Evolutionary conservation across 2,113 vertebrate species (phyloP), one percentile per base, ranked within the genome.

Genomic region (Thryonomys swinderianus): DNA sequence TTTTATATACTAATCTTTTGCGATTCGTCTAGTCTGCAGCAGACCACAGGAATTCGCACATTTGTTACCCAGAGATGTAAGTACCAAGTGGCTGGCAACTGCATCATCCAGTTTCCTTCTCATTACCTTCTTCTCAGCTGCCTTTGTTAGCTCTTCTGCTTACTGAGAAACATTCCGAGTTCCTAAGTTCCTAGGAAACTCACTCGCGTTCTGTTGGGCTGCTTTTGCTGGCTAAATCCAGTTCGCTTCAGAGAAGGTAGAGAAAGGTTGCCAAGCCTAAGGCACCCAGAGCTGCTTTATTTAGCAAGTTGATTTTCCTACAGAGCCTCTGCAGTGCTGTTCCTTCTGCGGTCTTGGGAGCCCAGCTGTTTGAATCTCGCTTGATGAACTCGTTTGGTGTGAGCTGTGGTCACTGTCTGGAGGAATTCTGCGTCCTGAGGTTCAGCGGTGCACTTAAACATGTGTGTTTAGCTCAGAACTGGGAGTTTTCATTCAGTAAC

Each of bases 191-290:
- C 2, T 98, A 88, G 92, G 96, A 87, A 99, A 98, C 59, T 99
- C 81, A 78, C 99, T 90, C 95, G 66, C 99, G 99, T 91, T 99
- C 96, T 23, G 80, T 98, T 76, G 97, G 98, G 99, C 98, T 81
- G 98, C 99, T 80, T 94, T 96, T 45, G 98, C 98, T 20, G 97
- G 99, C 99, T 84, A 97, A 96, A 51, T 92, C 57, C 98, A 99
- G 87, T 98, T 99, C 85, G 80, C 48, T 82, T 96, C 98, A 73
- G 99, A 99, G 45, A 93, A 99, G 42, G 94, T 97, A 86, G 99
- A 99, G 95, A 99, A 98, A 93, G 98, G 96, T 96, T 99, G 98
- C 27, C 99, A 98, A 20, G 98, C 98, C 96, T 99, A 98, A 61
- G 99, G 98, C 85, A 99, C 93, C 96, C 98, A 98, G 79, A 99